phyloP scores from a whole-genome alignment of 2,113 vertebrate genomes.

The Prochilodus magdalenae region DNA sequence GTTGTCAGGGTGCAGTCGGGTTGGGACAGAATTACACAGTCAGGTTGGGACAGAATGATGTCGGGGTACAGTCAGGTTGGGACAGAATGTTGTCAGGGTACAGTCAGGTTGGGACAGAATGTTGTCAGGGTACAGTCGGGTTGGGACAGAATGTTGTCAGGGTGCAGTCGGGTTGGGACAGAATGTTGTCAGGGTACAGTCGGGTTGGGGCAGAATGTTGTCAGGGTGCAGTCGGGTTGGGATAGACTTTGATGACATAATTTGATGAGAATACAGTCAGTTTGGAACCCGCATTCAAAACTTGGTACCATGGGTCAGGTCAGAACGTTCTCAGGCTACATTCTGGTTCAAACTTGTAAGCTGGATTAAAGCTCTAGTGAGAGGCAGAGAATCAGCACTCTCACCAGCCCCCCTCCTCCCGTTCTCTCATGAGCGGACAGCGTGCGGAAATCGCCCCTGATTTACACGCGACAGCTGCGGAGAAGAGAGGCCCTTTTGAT shows the following conservation, averaged over 20 bases:
- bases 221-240: background rate
- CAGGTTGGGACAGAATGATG: background rate
- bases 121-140: background rate
- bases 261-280: too few relatives aligned
- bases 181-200: background rate
- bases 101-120: background rate
- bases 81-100: too few relatives aligned
- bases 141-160: background rate
- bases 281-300: too few relatives aligned
- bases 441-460: constrained; percentile 58
- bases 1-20: background rate
- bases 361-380: background rate
- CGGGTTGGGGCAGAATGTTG: background rate
- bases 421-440: constrained; percentile 50
- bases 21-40: background rate
- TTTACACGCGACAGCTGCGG: constrained; percentile 65
- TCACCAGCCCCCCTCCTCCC: background rate
- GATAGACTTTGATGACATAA: background rate
- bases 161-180: background rate
- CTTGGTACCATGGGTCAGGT: background rate
- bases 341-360: background rate
- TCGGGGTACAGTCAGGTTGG: too few relatives aligned
- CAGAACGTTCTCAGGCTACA: background rate
- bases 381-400: background rate
- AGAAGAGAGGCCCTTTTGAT: constrained; percentile 58